Base-by-base conservation (phyloP, 2,888 invertebrate species). In the Acronicta aceris region DNA sequence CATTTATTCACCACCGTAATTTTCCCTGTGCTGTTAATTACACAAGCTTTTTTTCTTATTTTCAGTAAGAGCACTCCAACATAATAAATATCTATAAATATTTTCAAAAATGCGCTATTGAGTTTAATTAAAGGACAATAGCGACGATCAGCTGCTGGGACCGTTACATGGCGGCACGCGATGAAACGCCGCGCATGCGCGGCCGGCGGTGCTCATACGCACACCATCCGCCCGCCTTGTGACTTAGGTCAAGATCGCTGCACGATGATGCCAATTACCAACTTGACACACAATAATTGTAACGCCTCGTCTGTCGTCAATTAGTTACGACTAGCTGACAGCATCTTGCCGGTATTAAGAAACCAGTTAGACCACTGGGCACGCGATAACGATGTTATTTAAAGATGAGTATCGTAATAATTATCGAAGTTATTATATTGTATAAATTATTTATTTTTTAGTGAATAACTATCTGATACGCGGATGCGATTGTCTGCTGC, bases 141-240 rank as follows among this genome's bases (percentile, higher is more conserved):
- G 79, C 62, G 62, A 78, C 84, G 83, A 88, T 93, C 93, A 93
- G 93, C 92, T 93, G 94, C 90, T 78, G 68, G 76, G 79, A 83
- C 90, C 92, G 92, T 92, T 93, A 92, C 76, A 71, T 76, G 69
- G 74, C 69, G 82, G 87, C 93, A 91, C 92, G 92, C 92, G 89
- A 91, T 79, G 56, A 64, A 58, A 51, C 59, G 62, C 65, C 59
- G 62, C 65, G 57, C 62, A 62, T 52, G 58, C 54, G 51, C 65
- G 59, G 52, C 58, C 61, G 51, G 74, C 76, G 54, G 68, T 53
- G 59, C 59, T 16, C 56, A 62, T 53, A 55, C 67, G 56, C 57
- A 46, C 53, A 66, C 70, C 79, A 74, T 76, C 70, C 70, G 76
- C 70, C 75, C 74, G 73, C 68, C 71, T 66, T 69, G 76, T 78